These are phyloP conservation scores for Prinia subflava DNA, from an alignment of 2,113 vertebrate genomes.

Conservation along the genomic window DNA sequence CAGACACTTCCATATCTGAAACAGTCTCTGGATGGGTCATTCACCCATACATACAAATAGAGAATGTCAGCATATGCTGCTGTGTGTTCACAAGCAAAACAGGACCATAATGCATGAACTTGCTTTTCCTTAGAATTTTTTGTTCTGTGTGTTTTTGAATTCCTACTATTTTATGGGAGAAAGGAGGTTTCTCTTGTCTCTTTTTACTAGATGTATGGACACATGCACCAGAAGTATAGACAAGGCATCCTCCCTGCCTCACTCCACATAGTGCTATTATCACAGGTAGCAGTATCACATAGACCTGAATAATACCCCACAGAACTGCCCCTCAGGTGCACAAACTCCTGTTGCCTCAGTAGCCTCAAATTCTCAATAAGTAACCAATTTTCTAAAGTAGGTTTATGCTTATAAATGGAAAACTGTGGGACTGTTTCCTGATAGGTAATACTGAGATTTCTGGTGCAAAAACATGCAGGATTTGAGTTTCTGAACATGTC, in stretches of 20 bases:
- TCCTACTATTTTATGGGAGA: background rate
- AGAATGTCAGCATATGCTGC: background rate
- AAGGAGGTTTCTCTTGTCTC: background rate
- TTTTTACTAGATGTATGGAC: background rate
- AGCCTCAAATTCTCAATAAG: background rate
- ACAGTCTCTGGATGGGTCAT: background rate
- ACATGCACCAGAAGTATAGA: background rate
- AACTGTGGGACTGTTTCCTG: background rate
- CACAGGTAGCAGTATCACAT: background rate
- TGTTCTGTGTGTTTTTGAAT: background rate
- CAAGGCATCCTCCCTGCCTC: background rate
- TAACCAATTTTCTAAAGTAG: background rate
- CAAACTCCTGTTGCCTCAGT: background rate
- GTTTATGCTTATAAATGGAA: background rate
- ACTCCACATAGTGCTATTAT: background rate
- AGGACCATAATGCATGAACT: background rate
- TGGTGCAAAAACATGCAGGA: background rate
- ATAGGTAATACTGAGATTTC: background rate
- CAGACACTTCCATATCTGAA: background rate
- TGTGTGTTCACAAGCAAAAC: background rate
- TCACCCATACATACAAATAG: rapidly evolving
- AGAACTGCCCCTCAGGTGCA: background rate
- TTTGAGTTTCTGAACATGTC: background rate
- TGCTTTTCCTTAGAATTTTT: background rate
- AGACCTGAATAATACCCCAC: background rate